phyloP scores from a whole-genome alignment of 2,797 vertebrate species.

The Stomatorhinus walkeri region DNA sequence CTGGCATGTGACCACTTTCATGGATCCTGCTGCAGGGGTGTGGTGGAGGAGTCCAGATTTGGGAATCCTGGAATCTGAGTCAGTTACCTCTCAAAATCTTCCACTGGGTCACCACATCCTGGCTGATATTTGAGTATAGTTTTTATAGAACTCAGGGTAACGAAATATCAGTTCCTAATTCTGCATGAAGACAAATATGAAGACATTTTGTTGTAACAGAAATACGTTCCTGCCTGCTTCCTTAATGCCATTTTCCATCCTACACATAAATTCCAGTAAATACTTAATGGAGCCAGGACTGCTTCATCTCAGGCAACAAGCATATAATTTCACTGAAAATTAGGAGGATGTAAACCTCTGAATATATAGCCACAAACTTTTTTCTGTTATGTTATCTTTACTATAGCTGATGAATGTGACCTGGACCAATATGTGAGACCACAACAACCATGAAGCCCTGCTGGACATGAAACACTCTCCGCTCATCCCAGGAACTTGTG shows the following conservation, averaged over 20 bases:
- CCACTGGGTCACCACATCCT: background rate
- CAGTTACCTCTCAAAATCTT: background rate
- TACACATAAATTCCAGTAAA: background rate
- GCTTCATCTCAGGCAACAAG: background rate
- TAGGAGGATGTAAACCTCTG: background rate
- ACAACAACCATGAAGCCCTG: background rate
- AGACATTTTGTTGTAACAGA: background rate
- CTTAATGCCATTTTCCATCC: background rate
- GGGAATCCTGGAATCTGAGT: background rate
- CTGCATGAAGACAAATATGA: background rate
- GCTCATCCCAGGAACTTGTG: background rate
- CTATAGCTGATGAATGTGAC: background rate
- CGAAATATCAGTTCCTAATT: background rate
- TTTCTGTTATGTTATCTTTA: background rate
- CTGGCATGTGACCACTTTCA: background rate
- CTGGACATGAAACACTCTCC: background rate
- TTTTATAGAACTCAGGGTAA: background rate
- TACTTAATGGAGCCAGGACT: background rate
- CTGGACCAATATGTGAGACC: background rate
- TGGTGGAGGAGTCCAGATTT: background rate
- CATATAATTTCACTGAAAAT: background rate
- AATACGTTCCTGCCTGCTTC: background rate
- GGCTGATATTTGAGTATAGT: background rate
- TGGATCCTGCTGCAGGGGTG: background rate
- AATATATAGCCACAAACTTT: background rate